Evolutionary conservation across 1,140 invertebrate species (phyloP).

Genomic region (Drosophila neocordata): DNA sequence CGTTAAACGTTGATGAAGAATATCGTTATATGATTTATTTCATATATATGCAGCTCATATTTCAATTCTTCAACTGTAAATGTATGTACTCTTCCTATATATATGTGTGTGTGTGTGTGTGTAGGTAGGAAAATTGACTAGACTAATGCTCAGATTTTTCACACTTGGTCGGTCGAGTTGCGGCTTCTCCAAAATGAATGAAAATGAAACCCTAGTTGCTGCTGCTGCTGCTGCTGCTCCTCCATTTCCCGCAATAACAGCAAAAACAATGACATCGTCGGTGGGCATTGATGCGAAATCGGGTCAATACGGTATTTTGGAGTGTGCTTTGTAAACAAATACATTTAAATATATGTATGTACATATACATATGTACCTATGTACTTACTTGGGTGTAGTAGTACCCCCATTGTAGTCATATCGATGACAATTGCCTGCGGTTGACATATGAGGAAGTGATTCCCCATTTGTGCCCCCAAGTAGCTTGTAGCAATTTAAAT

Average conservation of each 20-base stretch:
- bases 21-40: conserved; percentile 2
- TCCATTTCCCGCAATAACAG: background rate
- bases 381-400: background rate
- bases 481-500: conserved; percentile 20
- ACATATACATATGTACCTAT: conserved; percentile 3
- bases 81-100: background rate
- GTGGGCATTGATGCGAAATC: conserved; percentile 65
- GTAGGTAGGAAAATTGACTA: conserved; percentile 3
- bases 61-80: conserved; percentile 4
- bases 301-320: conserved; percentile 76
- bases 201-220: conserved; percentile 49
- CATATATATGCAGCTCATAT: background rate
- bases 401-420: conserved; percentile 15
- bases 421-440: conserved; percentile 52
- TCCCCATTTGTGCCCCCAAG: background rate
- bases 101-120: background rate
- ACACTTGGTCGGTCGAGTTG: conserved; percentile 53
- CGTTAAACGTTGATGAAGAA: conserved; percentile 1
- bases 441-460: conserved; percentile 39
- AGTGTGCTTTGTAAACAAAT: conserved; percentile 20
- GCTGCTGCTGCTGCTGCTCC: background rate
- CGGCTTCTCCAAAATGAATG: conserved; percentile 10
- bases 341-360: conserved; percentile 4
- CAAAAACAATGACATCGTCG: conserved; percentile 16
- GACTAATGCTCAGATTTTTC: conserved; percentile 68